These are phyloP conservation scores for Pithys albifrons DNA, from an alignment of 2,113 vertebrate genomes.

Conservation along the genomic window DNA sequence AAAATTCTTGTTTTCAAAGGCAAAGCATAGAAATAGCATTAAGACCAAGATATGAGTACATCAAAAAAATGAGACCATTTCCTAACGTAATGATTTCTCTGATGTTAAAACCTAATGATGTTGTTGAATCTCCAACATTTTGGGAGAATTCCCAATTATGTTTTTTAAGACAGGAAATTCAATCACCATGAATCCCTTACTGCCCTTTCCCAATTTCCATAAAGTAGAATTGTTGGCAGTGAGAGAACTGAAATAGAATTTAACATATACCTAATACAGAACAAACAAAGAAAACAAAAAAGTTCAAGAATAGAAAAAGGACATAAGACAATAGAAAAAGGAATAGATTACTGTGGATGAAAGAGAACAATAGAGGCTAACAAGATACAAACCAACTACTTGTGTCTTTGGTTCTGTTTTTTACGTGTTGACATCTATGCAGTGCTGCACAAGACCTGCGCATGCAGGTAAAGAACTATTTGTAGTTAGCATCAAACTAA, in stretches of 20 bases:
- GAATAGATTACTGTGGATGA: not conserved
- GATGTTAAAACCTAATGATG: not conserved
- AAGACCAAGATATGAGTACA: not conserved
- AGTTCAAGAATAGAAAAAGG: not conserved
- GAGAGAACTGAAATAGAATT: not conserved
- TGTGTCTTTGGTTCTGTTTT: not conserved
- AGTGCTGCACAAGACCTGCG: not conserved
- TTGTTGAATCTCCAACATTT: not conserved
- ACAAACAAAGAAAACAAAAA: not conserved
- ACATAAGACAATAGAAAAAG: not conserved
- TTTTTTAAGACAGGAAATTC: not conserved
- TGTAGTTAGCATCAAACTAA: not conserved
- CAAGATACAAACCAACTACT: not conserved
- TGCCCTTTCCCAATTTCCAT: not conserved
- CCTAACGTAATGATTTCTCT: not conserved
- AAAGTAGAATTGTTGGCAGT: not conserved
- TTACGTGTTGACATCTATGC: fast-evolving
- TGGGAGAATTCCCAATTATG: not conserved
- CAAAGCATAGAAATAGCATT: not conserved
- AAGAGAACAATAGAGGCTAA: not conserved
- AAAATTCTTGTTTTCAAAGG: not conserved
- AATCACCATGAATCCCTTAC: not conserved
- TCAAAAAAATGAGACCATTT: not conserved
- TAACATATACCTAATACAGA: not conserved
- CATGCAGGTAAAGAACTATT: not conserved